phyloP scores from a whole-genome alignment of 2,888 invertebrate species.

The Osedax fenrisi region DNA sequence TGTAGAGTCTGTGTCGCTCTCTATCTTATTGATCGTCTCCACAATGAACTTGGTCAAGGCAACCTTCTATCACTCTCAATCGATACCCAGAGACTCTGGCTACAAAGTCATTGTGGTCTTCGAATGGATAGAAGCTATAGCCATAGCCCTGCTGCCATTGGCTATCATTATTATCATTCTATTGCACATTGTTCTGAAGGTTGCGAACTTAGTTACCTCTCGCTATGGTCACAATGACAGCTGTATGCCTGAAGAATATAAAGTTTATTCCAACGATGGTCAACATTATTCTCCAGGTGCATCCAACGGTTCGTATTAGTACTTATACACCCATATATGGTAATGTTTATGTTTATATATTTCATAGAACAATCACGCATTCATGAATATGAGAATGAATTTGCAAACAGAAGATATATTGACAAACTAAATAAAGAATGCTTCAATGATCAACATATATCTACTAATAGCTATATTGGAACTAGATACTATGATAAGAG shows the following conservation, averaged over 20 bases:
- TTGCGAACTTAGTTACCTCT: neutral
- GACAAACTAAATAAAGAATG: neutral
- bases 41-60: slow-evolving; percentile 31
- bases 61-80: slow-evolving; percentile 12
- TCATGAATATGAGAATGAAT: too few species aligned
- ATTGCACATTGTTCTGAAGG: neutral
- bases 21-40: slow-evolving; percentile 26
- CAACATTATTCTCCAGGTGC: too few species aligned
- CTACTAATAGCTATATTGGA: neutral
- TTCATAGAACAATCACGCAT: too few species aligned
- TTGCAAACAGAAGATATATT: too few species aligned
- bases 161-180: neutral
- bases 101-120: slow-evolving; percentile 26
- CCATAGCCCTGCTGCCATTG: slow-evolving; percentile 25
- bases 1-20: slow-evolving; percentile 27
- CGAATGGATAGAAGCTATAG: slow-evolving; percentile 33
- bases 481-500: neutral
- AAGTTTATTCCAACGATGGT: neutral
- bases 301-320: neutral
- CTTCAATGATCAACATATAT: neutral
- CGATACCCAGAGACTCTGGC: slow-evolving; percentile 8
- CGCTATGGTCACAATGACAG: neutral
- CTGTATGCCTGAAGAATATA: neutral
- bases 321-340: too few species aligned
- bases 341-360: too few species aligned